Percentiles rank a stretch among this genome's conserved stretches.
phyloP scores from a whole-genome alignment of 2,888 invertebrate genomes.

The Hemistola chrysoprasaria region DNA sequence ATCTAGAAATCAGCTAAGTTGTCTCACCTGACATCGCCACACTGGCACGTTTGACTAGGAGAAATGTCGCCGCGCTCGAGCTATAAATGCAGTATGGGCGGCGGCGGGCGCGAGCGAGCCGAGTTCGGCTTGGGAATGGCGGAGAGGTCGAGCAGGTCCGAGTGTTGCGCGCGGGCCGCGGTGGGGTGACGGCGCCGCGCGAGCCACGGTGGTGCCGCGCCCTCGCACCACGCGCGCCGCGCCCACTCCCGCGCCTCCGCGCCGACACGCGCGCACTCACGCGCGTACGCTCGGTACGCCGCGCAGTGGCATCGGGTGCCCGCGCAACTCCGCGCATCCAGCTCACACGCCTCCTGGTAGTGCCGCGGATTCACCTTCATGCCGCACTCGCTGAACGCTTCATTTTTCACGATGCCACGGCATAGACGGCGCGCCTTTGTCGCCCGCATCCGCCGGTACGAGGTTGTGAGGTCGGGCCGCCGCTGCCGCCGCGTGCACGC shows the following conservation, averaged over 20 bases:
- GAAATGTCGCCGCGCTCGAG: slow-evolving; percentile 46
- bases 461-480: slow-evolving; percentile 62
- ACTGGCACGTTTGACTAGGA: slow-evolving; percentile 78
- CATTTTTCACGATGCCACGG: slow-evolving; percentile 72
- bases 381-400: slow-evolving; percentile 89
- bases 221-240: slow-evolving; percentile 85
- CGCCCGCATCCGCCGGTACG: slow-evolving; percentile 72
- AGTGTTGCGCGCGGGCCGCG: slow-evolving; percentile 31
- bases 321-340: slow-evolving; percentile 95
- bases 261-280: slow-evolving; percentile 91
- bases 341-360: slow-evolving; percentile 92
- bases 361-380: slow-evolving; percentile 89
- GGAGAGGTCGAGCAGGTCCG: slow-evolving; percentile 49
- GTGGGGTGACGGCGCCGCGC: slow-evolving; percentile 51
- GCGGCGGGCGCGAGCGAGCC: slow-evolving; percentile 66
- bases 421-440: slow-evolving; percentile 75
- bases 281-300: slow-evolving; percentile 93
- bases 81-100: slow-evolving; percentile 65
- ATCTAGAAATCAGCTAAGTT: slow-evolving; percentile 13
- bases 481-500: slow-evolving; percentile 85
- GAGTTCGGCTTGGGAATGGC: slow-evolving; percentile 54
- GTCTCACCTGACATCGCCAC: slow-evolving; percentile 68
- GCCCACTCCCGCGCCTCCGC: slow-evolving; percentile 88
- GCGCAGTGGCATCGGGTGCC: slow-evolving; percentile 93
- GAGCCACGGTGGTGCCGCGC: slow-evolving; percentile 63